phyloP scores from a whole-genome alignment of 1,140 invertebrate species.

The Centruroides sculpturatus region DNA sequence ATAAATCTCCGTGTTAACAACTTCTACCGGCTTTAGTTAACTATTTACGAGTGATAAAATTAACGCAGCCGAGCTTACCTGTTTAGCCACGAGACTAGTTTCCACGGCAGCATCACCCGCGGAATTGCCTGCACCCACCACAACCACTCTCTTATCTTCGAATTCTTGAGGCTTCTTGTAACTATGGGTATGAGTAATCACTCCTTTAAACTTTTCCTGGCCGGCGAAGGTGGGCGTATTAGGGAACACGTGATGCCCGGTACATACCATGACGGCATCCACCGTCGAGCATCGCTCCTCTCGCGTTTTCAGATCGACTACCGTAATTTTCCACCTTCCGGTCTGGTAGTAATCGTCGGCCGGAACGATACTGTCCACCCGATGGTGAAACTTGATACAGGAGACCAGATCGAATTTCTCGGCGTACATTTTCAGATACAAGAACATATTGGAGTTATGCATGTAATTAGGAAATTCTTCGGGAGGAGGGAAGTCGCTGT shows the following conservation, averaged over 20 bases:
- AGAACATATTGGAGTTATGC: conserved; percentile 12
- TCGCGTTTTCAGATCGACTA: conserved; percentile 1
- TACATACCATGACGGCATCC: conserved; percentile 29
- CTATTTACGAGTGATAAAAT: no score
- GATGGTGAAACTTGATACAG: neutral
- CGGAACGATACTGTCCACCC: conserved; percentile 14
- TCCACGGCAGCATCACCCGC: conserved; percentile 37
- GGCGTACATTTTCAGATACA: neutral
- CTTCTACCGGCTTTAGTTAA: no score
- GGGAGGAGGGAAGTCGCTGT: conserved; percentile 29
- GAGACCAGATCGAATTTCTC: neutral
- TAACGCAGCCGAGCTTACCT: conserved; percentile 2
- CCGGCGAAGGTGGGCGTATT: conserved; percentile 13
- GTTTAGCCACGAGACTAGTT: conserved; percentile 28
- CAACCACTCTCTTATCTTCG: conserved; percentile 29
- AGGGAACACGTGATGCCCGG: conserved; percentile 18
- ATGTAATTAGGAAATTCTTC: conserved; percentile 26
- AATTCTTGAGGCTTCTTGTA: conserved; percentile 24
- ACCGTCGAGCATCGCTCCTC: conserved; percentile 21
- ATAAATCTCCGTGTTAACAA: no score
- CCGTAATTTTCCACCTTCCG: conserved; percentile 27
- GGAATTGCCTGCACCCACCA: conserved; percentile 41
- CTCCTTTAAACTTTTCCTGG: conserved; percentile 31
- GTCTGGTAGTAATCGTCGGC: conserved; percentile 23
- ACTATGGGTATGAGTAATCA: conserved; percentile 31